Evolutionary conservation across 1,140 invertebrate species (phyloP), one percentile per base, ranked within the genome.

Genomic region (Megalopta genalis): DNA sequence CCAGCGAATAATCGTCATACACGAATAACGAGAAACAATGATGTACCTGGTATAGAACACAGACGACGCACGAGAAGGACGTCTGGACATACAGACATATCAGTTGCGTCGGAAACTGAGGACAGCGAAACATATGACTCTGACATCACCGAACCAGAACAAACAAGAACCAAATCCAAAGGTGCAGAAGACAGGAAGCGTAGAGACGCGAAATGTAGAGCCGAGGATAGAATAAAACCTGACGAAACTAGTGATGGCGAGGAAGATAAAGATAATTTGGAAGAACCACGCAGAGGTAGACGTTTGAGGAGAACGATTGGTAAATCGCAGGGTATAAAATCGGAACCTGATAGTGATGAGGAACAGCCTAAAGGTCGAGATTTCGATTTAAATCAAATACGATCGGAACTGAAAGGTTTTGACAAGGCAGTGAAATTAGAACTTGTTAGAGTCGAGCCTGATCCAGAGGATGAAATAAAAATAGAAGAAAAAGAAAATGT

Each of bases 361-460:
- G 91, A 92, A 14, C 90, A 91, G 68, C 92, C 94, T 0, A 95
- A 95, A 82, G 95, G 95, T 21, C 93, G 96, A 7, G 96, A 97
- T 88, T 97, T 97, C 86, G 96, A 97, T 92, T 92, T 97, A 2
- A 97, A 96, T 91, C 96, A 97, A 92, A 97, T 97, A 77, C 92
- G 96, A 82, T 97, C 96, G 0, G 97, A 97, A 90, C 89, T 97
- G 0, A 98, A 97, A 91, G 96, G 96, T 27, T 95, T 97, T 42
- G 94, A 95, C 69, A 95, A 95, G 88, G 93, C 94, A 9, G 92
- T 95, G 0, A 94, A 95, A 87, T 73, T 94, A 63, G 88, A 93
- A 57, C 78, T 91, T 21, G 77, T 91, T 16, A 78, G 87, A 7
- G 70, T 90, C 0, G 90, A 92, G 21, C 83, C 89, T 0, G 88